A percentile compares a stretch with the other conserved stretches of the same genome.
phyloP scores from a whole-genome alignment of 2,888 invertebrate genomes.

The Exephanes ischioxanthus region DNA sequence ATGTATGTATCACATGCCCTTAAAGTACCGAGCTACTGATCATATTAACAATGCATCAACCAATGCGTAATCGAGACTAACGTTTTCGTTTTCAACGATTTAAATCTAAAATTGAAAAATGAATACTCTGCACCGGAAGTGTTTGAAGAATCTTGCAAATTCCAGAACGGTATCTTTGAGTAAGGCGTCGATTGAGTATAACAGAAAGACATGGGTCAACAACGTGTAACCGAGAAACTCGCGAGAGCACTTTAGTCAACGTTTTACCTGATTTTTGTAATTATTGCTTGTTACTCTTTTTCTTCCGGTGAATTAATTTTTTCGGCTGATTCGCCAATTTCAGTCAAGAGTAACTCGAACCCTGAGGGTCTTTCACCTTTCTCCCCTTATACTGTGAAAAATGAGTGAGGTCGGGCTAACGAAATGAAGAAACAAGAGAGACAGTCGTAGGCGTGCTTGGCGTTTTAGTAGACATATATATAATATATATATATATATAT shows the following conservation, averaged over 20 bases:
- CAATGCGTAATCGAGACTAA: neutral
- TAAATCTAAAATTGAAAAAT: neutral
- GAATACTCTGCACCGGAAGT: neutral
- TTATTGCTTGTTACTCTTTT: conserved; percentile 59
- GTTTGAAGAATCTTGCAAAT: neutral
- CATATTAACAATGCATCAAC: neutral
- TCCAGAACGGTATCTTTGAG: neutral
- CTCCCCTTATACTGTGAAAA: conserved; percentile 34
- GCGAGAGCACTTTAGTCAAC: neutral
- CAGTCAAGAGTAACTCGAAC: conserved; percentile 48
- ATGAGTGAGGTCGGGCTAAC: conserved; percentile 24
- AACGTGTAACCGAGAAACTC: neutral
- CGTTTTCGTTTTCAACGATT: neutral
- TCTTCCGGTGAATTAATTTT: conserved; percentile 32
- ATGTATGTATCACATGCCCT: too few species aligned
- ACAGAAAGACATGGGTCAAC: neutral
- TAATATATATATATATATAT: neutral
- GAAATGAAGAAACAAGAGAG: conserved; percentile 15
- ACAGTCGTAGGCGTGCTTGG: conserved; percentile 43
- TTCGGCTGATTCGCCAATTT: conserved; percentile 66
- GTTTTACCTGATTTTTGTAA: conserved; percentile 32
- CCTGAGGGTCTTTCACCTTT: conserved; percentile 33
- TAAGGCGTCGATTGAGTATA: neutral
- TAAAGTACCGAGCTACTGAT: neutral
- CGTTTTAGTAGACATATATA: conserved; percentile 39